Evolutionary conservation across 2,888 invertebrate species (phyloP).

Genomic region (Drosophila setosimentum): DNA sequence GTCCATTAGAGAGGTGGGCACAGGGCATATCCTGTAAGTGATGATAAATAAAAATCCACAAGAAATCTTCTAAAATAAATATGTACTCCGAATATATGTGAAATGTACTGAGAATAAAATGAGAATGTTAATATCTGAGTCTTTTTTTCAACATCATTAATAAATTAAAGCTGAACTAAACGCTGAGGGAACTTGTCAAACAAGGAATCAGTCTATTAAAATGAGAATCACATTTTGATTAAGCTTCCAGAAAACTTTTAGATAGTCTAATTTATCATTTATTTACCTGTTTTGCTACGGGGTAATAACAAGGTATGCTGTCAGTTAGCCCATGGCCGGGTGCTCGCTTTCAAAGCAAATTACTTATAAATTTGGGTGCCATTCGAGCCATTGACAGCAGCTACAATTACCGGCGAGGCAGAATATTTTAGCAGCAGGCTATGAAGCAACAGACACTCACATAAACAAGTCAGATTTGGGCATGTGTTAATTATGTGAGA

Average conservation of each 20-base stretch:
- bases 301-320: conserved; percentile 44
- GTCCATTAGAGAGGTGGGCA: neutral
- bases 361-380: conserved; percentile 69
- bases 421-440: conserved; percentile 35
- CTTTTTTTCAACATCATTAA: neutral
- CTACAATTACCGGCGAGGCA: conserved; percentile 64
- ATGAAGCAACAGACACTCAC: conserved; percentile 46
- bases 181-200: neutral
- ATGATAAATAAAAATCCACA: neutral
- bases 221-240: neutral
- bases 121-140: neutral
- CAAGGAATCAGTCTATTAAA: neutral
- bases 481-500: conserved; percentile 80
- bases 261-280: neutral
- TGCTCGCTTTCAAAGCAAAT: conserved; percentile 36
- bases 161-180: neutral
- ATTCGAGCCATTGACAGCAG: conserved; percentile 74
- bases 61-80: neutral
- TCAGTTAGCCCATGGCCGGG: conserved; percentile 7
- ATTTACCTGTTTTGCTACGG: neutral
- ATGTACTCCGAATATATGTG: neutral
- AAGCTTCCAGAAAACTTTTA: neutral
- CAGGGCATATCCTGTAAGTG: conserved; percentile 14
- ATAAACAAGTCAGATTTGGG: conserved; percentile 81
- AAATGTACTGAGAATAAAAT: neutral